phyloP scores from a whole-genome alignment of 2,113 vertebrate genomes.

The Myocastor coypus region DNA sequence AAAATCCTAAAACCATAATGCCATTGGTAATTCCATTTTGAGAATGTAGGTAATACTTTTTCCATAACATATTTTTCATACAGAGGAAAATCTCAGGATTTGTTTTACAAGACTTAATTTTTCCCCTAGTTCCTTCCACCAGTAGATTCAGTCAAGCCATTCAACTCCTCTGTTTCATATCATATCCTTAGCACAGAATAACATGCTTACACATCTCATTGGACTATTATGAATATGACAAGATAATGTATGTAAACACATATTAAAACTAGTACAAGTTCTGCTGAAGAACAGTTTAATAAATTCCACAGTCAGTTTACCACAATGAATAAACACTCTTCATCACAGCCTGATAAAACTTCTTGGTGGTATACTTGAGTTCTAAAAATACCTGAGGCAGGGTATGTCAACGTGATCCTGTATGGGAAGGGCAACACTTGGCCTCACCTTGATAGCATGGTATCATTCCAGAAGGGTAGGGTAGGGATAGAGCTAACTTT shows the following conservation, averaged over 20 bases:
- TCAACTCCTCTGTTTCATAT: background rate
- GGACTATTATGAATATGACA: background rate
- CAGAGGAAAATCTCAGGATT: background rate
- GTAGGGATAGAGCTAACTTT: background rate
- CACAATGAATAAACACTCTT: constrained; percentile 62
- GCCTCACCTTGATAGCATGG: background rate
- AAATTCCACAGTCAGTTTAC: constrained; percentile 68
- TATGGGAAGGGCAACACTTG: background rate
- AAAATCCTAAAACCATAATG: background rate
- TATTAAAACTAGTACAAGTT: constrained; percentile 27
- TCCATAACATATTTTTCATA: background rate
- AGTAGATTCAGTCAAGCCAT: background rate
- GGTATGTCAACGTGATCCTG: background rate
- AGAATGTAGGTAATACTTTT: background rate
- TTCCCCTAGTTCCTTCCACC: background rate
- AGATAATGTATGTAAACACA: constrained; percentile 48
- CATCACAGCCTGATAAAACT: constrained; percentile 37
- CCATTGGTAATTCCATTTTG: background rate
- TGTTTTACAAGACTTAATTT: background rate
- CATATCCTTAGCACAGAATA: background rate
- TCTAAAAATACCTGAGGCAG: background rate
- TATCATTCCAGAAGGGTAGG: background rate
- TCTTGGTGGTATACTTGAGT: constrained; percentile 1
- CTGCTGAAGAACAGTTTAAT: constrained; percentile 57
- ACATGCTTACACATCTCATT: background rate